Percentiles rank a stretch among this genome's conserved stretches.
phyloP scores from a whole-genome alignment of 2,113 vertebrate species.

The Lanius ludovicianus region DNA sequence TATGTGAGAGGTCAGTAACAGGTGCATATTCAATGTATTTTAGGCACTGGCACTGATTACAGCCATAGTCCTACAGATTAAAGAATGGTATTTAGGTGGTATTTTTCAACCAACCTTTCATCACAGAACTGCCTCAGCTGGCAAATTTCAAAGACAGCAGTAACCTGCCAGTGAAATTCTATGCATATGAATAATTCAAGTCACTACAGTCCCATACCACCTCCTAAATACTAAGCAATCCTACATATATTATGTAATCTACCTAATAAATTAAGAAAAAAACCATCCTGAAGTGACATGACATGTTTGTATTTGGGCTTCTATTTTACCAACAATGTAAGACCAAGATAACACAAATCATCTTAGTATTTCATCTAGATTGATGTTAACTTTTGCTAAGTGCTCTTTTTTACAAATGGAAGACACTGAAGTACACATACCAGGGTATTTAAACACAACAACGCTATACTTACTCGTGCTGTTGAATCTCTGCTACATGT shows the following conservation, averaged over 20 bases:
- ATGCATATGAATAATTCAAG: background rate
- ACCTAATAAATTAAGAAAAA: background rate
- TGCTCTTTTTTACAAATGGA: background rate
- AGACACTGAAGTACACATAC: background rate
- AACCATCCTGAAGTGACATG: background rate
- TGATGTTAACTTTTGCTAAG: background rate
- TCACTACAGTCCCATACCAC: background rate
- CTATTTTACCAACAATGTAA: background rate
- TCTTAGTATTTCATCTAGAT: background rate
- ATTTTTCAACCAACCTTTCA: background rate
- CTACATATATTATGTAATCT: background rate
- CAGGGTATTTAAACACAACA: background rate
- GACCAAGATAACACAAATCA: background rate
- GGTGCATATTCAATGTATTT: background rate
- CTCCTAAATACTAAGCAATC: background rate
- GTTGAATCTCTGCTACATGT: slow-evolving; percentile 97
- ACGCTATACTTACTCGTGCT: slow-evolving; percentile 81
- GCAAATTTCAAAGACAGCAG: background rate
- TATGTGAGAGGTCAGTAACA: background rate
- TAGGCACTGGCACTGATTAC: background rate
- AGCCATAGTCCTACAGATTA: background rate
- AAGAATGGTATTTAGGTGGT: background rate
- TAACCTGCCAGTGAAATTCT: background rate
- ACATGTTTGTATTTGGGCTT: background rate
- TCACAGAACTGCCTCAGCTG: background rate